Conservation (phyloP, 1,140 invertebrate species). For the Lanistes nyassanus region DNA sequence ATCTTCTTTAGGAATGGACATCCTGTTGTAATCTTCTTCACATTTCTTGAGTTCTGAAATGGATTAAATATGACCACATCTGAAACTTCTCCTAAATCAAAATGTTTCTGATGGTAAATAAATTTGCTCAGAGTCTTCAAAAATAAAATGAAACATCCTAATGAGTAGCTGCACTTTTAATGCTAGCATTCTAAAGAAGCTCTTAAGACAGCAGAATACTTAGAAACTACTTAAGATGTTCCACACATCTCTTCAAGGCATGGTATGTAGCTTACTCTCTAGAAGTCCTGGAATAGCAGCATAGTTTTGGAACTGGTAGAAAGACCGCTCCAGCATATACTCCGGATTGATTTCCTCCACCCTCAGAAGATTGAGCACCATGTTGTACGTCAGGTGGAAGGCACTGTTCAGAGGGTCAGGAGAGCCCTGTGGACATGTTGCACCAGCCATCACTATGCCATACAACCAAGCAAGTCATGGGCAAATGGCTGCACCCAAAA, state of each 20-base stretch:
- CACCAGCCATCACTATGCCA: neutral
- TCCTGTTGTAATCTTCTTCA: slow-evolving; percentile 68
- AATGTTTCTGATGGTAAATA: too few species aligned
- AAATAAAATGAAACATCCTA: too few species aligned
- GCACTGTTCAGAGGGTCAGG: slow-evolving; percentile 98
- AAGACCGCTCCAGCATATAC: slow-evolving; percentile 98
- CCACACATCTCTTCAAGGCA: too few species aligned
- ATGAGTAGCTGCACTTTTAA: too few species aligned
- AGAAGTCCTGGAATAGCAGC: slow-evolving; percentile 89
- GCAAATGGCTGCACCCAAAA: neutral
- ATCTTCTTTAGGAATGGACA: slow-evolving; percentile 74
- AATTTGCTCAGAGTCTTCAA: too few species aligned
- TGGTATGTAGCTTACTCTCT: slow-evolving; percentile 70
- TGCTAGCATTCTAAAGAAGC: too few species aligned
- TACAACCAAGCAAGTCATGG: neutral
- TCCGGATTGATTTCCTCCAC: slow-evolving; percentile 99
- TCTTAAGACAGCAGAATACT: neutral
- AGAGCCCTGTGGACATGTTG: slow-evolving; percentile 73
- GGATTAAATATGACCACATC: too few species aligned
- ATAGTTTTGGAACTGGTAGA: slow-evolving; percentile 99
- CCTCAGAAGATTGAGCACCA: slow-evolving; percentile 94
- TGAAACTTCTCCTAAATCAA: too few species aligned
- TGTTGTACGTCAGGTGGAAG: slow-evolving; percentile 99
- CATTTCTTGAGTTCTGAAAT: slow-evolving; percentile 79
- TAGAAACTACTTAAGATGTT: neutral